Evolutionary conservation across 2,113 vertebrate genomes (phyloP), one percentile per base, ranked within the genome.

Genomic region (Vimba vimba): DNA sequence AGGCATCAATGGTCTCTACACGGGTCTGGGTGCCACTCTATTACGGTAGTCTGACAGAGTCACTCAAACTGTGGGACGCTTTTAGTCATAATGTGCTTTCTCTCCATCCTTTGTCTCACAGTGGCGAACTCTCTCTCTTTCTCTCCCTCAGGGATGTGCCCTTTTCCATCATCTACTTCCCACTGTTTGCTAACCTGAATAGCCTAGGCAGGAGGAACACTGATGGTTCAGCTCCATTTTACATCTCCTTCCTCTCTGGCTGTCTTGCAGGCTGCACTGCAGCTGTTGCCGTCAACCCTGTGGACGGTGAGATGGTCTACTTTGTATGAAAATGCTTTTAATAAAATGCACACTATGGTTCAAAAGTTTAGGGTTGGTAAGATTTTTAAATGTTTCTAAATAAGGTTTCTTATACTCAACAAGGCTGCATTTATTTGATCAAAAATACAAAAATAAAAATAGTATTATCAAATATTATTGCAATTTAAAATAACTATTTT

Each of bases 141-240:
- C 21, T 62, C n/a, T 78, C 36, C 74, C 36, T 0, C 89, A 99
- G 97, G 95, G 97, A 99, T 9, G 97, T 99, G 55, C 97, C 97
- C 0, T 99, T 99, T 92, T 99, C 98, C 79, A 94, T 98, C 1
- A 96, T 98, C 91, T 99, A 99, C 92, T 99, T 98, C 89, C 98
- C 98, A 0, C 94, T 99, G 52, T 99, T 99, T 81, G 97, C 98
- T 90, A 98, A 99, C 93, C 94, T 99, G 92, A 97, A 97, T 89
- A 94, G 96, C 86, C 91, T 98, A 92, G 97, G 98, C 21, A 96
- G 95, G 88, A 93, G 95, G 3, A 95, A 91, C 0, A 87, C 78
- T 0, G 96, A 93, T 0, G 96, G 85, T 52, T 80, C 96, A 27
- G 94, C 97, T 45, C 98, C 97, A 0, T 98, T 99, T 93, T 98